These are phyloP conservation scores for Rhinichthys klamathensis DNA, from an alignment of 2,113 vertebrate species.

Conservation along the genomic window DNA sequence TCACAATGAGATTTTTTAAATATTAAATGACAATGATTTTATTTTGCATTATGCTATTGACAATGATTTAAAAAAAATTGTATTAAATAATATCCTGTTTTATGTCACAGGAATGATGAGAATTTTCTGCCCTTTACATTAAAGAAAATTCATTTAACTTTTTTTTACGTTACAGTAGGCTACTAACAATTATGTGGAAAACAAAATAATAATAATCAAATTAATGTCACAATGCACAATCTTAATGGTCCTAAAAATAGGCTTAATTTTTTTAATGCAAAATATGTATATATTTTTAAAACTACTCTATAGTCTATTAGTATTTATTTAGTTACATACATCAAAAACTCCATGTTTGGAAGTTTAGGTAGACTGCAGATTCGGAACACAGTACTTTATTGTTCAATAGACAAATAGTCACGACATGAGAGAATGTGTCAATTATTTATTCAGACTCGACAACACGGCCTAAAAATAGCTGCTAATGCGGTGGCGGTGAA, in stretches of 20 bases:
- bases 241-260: not conserved
- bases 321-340: not conserved
- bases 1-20: no score
- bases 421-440: not conserved
- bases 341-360: not conserved
- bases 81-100: not conserved
- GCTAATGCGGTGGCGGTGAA: not conserved
- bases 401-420: not conserved
- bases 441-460: slow-evolving; percentile 13
- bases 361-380: not conserved
- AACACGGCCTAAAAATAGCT: not conserved
- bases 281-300: not conserved
- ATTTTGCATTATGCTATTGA: not conserved
- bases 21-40: no score
- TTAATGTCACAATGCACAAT: no score
- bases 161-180: no score
- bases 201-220: no score
- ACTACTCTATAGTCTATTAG: not conserved
- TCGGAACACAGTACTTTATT: not conserved
- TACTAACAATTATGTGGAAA: no score
- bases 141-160: no score
- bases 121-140: no score
- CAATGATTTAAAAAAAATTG: not conserved
- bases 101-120: not conserved
- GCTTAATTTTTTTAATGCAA: not conserved